Base-by-base conservation (phyloP, 2,888 invertebrate genomes). In the Ditylenchus weischeri region DNA sequence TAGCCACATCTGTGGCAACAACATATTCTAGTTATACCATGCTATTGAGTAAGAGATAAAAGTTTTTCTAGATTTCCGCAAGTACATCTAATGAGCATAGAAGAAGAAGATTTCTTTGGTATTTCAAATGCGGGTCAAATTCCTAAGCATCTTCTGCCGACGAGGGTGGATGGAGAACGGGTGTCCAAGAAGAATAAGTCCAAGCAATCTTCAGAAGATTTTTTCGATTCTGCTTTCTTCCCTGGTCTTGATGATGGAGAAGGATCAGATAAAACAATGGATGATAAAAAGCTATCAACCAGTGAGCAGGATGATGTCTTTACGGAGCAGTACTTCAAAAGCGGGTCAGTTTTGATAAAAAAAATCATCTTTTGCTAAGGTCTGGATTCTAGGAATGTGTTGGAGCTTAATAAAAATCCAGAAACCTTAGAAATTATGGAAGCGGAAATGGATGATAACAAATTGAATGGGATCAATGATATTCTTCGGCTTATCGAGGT, bases 71-170 rank as follows among this genome's bases (percentile, higher is more conserved):
- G 57, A 29, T 29, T 54, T 54, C 18, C 1, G 7, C 23, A 54
- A 54, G 18, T 10, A 54, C 19, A 62, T 43, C 4, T 63, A 62
- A 66, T 66, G 65, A 15, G 29, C 13, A 54, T 15, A 18, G 54
- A 43, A 36, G 67, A 67, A 5, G 64, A 67, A 13, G 67, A 67
- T 59, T 65, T 68, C 57, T 67, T 67, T 57, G 67, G 67, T 49
- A 58, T 67, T 10, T 18, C 67, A 36, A n/a, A 51, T 18, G 48
- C 65, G 19, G n/a, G 38, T 36, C 29, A 35, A 21, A 38, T 67
- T 18, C 67, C 67, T 6, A 18, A 67, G 19, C 43, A 36, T 21
- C 10, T 47, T 67, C 29, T 50, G 21, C 59, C 59, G 8, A 29
- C 43, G 47, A 59, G 7, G 8, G 62, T n/a, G 19, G 15, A 43